These are phyloP conservation scores for Eupristina koningsbergeri DNA, from an alignment of 1,140 invertebrate species.

Conservation along the genomic window DNA sequence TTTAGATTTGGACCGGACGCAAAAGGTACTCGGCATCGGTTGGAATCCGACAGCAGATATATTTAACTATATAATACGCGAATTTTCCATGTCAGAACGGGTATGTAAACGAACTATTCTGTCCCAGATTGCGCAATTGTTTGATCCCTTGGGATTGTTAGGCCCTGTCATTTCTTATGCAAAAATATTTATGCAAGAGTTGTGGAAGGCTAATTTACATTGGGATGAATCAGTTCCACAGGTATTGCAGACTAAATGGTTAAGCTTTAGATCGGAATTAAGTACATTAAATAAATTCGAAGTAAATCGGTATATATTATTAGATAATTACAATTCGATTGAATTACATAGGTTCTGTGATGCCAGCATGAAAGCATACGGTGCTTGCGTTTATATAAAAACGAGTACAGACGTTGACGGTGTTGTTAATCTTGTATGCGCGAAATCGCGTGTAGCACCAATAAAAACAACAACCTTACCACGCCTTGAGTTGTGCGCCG, in stretches of 20 bases:
- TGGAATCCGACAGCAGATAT: too few species aligned
- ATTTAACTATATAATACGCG: too few species aligned
- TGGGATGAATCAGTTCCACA: too few species aligned
- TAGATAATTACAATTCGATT: not conserved
- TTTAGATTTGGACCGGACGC: too few species aligned
- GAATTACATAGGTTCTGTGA: constrained; percentile 10
- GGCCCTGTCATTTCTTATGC: not conserved
- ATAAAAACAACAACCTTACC: not conserved
- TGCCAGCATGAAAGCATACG: not conserved
- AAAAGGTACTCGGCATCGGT: too few species aligned
- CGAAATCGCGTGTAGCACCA: not conserved
- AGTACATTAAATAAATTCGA: not conserved
- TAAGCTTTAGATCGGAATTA: not conserved
- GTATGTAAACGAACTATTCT: too few species aligned
- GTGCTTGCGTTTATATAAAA: constrained; percentile 7
- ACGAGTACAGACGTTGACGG: not conserved
- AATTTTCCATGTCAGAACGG: too few species aligned
- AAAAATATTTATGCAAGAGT: not conserved
- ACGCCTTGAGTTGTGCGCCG: not conserved
- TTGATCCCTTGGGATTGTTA: too few species aligned
- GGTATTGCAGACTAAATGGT: constrained; percentile 3
- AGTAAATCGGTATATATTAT: not conserved
- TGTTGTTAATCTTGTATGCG: too few species aligned
- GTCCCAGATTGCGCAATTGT: too few species aligned
- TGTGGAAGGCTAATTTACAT: not conserved